Conservation (phyloP, 2,888 invertebrate species). For the Eupithecia exiguata region DNA sequence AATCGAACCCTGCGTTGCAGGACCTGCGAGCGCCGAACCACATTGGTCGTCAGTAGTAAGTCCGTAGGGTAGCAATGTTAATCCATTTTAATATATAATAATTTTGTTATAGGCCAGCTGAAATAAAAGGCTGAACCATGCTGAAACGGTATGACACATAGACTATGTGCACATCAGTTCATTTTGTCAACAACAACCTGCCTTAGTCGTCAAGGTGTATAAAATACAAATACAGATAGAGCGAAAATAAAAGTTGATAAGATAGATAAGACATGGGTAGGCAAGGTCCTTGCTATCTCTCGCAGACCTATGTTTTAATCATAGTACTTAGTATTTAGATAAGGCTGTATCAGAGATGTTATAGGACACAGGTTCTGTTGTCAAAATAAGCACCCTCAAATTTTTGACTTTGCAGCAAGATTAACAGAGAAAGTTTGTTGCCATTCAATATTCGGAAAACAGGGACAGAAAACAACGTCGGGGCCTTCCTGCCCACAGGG, state of each 20-base stretch:
- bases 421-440: too few relatives aligned
- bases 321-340: background rate
- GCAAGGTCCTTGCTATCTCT: constrained; percentile 8
- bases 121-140: background rate
- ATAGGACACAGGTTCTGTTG: background rate
- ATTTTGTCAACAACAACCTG: background rate
- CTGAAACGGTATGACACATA: background rate
- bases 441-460: background rate
- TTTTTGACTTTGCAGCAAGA: background rate
- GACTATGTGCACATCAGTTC: background rate
- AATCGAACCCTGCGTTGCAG: too few relatives aligned
- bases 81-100: background rate
- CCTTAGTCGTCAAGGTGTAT: background rate
- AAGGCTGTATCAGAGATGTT: background rate
- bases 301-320: background rate
- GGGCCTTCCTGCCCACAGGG: too few relatives aligned
- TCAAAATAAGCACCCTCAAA: background rate
- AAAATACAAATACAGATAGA: background rate
- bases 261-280: constrained; percentile 2
- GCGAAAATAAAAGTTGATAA: constrained; percentile 7
- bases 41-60: too few relatives aligned
- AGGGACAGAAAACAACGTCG: too few relatives aligned
- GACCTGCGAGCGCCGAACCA: too few relatives aligned
- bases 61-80: background rate
- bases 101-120: background rate